Percentiles rank a stretch among this genome's conserved stretches.
phyloP scores from a whole-genome alignment of 1,140 invertebrate genomes.

The Drosophila obscura region DNA sequence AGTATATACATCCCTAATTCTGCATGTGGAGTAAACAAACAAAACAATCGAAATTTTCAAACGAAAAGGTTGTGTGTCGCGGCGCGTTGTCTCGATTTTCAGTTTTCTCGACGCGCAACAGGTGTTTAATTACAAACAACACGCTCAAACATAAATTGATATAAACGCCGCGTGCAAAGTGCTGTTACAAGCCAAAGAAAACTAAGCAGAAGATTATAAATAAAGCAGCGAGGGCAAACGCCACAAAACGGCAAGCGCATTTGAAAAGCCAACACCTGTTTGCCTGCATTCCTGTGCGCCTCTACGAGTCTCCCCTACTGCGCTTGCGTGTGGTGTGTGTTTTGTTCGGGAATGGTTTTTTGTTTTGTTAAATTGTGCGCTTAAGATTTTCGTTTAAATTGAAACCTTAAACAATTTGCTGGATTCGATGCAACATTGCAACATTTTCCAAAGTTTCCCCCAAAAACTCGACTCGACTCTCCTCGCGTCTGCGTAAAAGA shows the following conservation, averaged over 20 bases:
- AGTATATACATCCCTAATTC: no score
- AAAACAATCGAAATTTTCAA: not conserved
- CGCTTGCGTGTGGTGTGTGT: constrained; percentile 12
- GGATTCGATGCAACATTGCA: constrained; percentile 49
- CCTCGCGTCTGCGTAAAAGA: constrained; percentile 29
- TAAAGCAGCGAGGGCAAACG: constrained; percentile 34
- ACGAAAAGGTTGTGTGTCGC: constrained; percentile 1
- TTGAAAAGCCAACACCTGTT: constrained; percentile 61
- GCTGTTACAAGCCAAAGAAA: constrained; percentile 26
- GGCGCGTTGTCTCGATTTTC: not conserved
- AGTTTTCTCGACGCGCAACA: constrained; percentile 15
- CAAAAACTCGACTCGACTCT: no score
- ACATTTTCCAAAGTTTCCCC: constrained; percentile 27
- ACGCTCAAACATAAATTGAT: constrained; percentile 4
- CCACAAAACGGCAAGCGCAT: not conserved
- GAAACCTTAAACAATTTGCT: constrained; percentile 53
- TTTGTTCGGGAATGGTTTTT: constrained; percentile 4
- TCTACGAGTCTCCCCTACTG: constrained; percentile 13
- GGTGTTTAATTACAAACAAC: constrained; percentile 36
- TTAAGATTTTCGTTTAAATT: constrained; percentile 13
- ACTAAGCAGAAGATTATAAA: constrained; percentile 26
- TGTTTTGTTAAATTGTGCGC: constrained; percentile 12
- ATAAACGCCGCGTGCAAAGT: constrained; percentile 28
- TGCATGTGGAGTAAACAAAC: no score
- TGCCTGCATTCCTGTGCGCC: constrained; percentile 49